Percentiles rank a stretch among this genome's conserved stretches.
Conservation (phyloP, 1,140 invertebrate species). For the Trichomalopsis sarcophagae region DNA sequence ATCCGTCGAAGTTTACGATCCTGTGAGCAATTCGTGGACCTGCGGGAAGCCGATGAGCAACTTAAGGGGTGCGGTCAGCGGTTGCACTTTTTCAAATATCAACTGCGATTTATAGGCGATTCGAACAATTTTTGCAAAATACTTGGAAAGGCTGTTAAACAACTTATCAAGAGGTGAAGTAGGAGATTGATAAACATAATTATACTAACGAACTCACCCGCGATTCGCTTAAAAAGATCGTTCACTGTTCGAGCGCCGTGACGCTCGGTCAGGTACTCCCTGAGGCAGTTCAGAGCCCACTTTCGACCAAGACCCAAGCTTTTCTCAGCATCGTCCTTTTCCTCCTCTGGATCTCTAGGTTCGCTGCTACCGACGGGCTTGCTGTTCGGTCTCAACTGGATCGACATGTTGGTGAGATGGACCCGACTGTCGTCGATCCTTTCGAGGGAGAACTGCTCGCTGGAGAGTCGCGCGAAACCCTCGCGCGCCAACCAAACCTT, state of each 20-base stretch:
- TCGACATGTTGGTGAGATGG: slow-evolving; percentile 80
- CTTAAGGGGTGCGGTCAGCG: no score
- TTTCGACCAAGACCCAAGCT: slow-evolving; percentile 65
- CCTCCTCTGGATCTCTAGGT: background rate
- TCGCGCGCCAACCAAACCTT: slow-evolving; percentile 80
- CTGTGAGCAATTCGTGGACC: no score
- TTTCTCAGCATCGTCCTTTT: background rate
- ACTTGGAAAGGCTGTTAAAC: no score
- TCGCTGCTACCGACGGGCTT: background rate
- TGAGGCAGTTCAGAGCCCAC: slow-evolving; percentile 69
- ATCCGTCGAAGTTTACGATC: no score
- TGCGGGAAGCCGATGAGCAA: no score
- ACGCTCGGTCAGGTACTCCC: slow-evolving; percentile 66
- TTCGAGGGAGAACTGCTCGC: slow-evolving; percentile 77
- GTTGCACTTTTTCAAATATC: no score
- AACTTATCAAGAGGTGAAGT: no score
- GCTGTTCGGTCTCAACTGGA: slow-evolving; percentile 69
- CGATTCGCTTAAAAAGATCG: slow-evolving; percentile 76
- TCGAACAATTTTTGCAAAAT: no score
- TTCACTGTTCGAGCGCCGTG: slow-evolving; percentile 71
- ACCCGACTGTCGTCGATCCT: slow-evolving; percentile 70
- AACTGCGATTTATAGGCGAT: no score
- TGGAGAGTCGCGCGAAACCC: slow-evolving; percentile 79
- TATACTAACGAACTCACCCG: slow-evolving; percentile 61
- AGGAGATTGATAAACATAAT: no score